These are phyloP conservation scores for Scalopus aquaticus DNA, from an alignment of 2,113 vertebrate genomes.

Conservation along the genomic window DNA sequence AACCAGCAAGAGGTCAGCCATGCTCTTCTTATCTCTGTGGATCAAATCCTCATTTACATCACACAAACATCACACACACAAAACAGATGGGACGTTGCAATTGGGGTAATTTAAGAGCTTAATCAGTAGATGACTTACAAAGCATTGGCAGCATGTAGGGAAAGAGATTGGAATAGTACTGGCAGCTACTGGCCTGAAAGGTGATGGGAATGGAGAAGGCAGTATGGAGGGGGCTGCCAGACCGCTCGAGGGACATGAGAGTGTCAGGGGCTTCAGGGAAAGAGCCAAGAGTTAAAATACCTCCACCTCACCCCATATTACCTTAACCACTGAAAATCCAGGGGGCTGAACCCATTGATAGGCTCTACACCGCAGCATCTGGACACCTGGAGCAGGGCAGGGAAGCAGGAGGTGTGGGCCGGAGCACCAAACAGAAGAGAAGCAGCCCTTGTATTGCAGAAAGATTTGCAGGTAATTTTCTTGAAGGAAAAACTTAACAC, in stretches of 20 bases:
- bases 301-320: neutral
- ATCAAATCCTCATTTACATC: neutral
- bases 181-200: neutral
- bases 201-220: neutral
- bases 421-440: neutral
- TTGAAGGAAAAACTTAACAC: neutral
- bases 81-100: neutral
- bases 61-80: too few species aligned
- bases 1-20: neutral
- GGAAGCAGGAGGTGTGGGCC: neutral
- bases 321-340: neutral
- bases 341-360: neutral
- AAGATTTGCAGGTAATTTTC: neutral
- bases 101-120: neutral
- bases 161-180: neutral
- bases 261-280: neutral
- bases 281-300: neutral
- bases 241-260: too few species aligned
- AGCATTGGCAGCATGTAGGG: neutral
- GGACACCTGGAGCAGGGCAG: neutral
- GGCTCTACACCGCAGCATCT: neutral
- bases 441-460: neutral
- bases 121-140: neutral
- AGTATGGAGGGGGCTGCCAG: neutral
- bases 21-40: neutral